A percentile compares a stretch with the other conserved stretches of the same genome.
phyloP scores from a whole-genome alignment of 2,113 vertebrate genomes.

The Hydrolagus affinis region DNA sequence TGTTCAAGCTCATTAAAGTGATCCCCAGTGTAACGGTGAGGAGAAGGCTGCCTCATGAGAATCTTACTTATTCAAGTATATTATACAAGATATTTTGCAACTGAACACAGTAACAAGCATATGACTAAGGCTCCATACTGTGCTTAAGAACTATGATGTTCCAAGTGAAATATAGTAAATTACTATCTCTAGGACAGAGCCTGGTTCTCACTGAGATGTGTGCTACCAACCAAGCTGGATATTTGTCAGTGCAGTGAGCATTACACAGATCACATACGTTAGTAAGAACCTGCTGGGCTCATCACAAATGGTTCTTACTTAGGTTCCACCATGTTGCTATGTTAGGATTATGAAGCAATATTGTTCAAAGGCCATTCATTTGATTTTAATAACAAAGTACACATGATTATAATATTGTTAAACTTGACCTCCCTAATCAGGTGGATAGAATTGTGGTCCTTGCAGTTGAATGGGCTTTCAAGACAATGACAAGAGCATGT shows the following conservation, averaged over 20 bases:
- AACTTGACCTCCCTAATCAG: not conserved
- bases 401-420: not conserved
- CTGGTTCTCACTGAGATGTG: conserved; percentile 6
- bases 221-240: not conserved
- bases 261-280: not conserved
- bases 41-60: not conserved
- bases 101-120: not conserved
- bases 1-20: not conserved
- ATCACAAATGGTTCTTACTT: not conserved
- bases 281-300: not conserved
- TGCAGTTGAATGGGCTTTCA: too few species aligned
- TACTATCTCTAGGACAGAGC: not conserved
- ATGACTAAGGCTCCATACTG: not conserved
- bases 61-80: not conserved
- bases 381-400: not conserved
- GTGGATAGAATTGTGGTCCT: too few species aligned
- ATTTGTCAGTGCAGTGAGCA: not conserved
- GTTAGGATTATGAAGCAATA: not conserved
- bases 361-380: not conserved
- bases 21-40: not conserved
- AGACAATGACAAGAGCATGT: too few species aligned
- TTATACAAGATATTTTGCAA: not conserved
- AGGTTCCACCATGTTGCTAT: not conserved
- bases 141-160: not conserved
- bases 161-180: not conserved